Percentiles rank a stretch among this genome's conserved stretches.
Evolutionary conservation across 2,888 invertebrate genomes (phyloP).

Genomic region (Ichneumon xanthorius): DNA sequence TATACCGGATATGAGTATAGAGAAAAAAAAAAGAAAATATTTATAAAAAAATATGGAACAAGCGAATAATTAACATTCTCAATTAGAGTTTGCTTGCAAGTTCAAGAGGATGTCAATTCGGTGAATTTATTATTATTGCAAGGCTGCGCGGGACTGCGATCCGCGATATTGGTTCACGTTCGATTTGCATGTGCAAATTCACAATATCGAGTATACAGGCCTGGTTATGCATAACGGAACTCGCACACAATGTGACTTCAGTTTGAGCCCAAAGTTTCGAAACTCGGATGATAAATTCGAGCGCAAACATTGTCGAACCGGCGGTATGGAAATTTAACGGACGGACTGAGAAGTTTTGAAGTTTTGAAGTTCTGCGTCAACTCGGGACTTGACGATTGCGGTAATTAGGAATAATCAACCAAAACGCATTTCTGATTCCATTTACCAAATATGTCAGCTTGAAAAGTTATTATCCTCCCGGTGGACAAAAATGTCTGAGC

Average conservation of each 20-base stretch:
- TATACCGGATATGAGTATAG: conserved; percentile 58
- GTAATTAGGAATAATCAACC: not conserved
- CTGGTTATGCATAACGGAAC: not conserved
- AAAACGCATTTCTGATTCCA: not conserved
- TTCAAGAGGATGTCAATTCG: conserved; percentile 42
- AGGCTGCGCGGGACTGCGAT: conserved; percentile 39
- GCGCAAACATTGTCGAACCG: not conserved
- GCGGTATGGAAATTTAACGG: not conserved
- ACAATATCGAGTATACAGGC: not conserved
- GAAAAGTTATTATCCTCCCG: not conserved
- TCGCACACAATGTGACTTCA: not conserved
- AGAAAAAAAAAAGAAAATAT: conserved; percentile 29
- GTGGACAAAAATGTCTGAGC: not conserved
- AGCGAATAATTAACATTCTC: conserved; percentile 67
- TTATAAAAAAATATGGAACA: conserved; percentile 47
- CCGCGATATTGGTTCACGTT: not conserved
- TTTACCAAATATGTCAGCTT: not conserved
- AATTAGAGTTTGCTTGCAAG: conserved; percentile 67
- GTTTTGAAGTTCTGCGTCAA: not conserved
- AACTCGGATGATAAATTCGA: not conserved
- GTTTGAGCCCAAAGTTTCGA: not conserved
- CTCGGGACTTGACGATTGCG: not conserved
- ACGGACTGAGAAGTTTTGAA: not conserved
- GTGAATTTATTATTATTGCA: conserved; percentile 57
- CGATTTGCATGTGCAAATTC: not conserved